phyloP scores from a whole-genome alignment of 1,140 invertebrate species.

The Lethocerus indicus region DNA sequence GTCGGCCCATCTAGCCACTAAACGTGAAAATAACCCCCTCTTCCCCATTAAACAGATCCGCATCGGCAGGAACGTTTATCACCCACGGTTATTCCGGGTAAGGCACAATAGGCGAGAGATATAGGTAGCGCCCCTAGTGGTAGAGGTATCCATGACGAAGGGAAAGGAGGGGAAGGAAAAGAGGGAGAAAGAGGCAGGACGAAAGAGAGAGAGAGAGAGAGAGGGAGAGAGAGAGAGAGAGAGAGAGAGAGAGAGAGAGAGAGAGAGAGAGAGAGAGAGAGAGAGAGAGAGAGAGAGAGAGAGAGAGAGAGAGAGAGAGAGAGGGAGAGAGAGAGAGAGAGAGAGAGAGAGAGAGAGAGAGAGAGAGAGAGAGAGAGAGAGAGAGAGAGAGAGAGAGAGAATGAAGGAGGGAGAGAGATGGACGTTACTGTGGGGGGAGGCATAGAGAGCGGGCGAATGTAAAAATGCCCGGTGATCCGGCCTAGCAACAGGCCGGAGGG shows the following conservation, averaged over 20 bases:
- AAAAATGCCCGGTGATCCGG: too few species aligned
- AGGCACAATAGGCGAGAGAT: too few species aligned
- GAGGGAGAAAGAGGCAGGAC: slow-evolving; percentile 1
- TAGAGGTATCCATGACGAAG: too few species aligned
- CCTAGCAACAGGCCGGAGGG: too few species aligned
- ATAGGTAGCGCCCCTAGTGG: too few species aligned
- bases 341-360: slow-evolving; percentile 1
- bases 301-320: not conserved
- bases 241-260: slow-evolving; percentile 6
- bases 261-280: slow-evolving; percentile 7
- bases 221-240: slow-evolving; percentile 3
- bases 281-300: slow-evolving; percentile 5
- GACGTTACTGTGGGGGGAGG: not conserved
- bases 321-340: not conserved
- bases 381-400: slow-evolving; percentile 1
- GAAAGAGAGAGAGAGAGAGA: slow-evolving; percentile 6
- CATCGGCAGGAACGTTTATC: too few species aligned
- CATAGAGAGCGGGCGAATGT: not conserved
- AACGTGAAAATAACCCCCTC: too few species aligned
- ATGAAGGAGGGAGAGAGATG: not conserved
- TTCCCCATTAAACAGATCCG: too few species aligned
- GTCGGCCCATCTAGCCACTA: too few species aligned
- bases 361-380: slow-evolving; percentile 2
- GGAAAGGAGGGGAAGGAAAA: not conserved
- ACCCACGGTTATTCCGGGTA: too few species aligned